A percentile compares a stretch with the other conserved stretches of the same genome.
phyloP scores from a whole-genome alignment of 1,140 invertebrate genomes.

The Lasioglossum albipes region DNA sequence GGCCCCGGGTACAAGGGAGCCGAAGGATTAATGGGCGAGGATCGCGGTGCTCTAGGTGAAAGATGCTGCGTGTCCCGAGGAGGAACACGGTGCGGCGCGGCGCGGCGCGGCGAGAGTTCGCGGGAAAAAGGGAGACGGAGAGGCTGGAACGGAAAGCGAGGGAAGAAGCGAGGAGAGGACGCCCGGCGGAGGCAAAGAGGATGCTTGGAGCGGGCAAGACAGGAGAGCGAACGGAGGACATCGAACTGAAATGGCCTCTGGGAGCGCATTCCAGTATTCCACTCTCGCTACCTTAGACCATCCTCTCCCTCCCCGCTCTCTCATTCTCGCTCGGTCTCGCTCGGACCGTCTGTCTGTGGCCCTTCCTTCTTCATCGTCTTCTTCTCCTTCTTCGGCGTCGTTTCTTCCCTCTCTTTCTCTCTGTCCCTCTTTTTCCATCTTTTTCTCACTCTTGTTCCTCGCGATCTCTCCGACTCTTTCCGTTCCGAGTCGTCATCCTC shows the following conservation, averaged over 20 bases:
- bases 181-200: conserved; percentile 44
- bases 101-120: conserved; percentile 12
- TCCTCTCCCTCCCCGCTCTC: conserved; percentile 44
- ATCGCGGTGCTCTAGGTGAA: conserved; percentile 60
- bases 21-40: conserved; percentile 59
- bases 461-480: conserved; percentile 16
- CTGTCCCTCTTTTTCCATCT: not conserved
- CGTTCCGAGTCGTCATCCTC: conserved; percentile 24
- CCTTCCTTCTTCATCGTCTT: conserved; percentile 2
- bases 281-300: conserved; percentile 73
- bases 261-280: conserved; percentile 74
- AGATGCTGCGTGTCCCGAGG: conserved; percentile 59
- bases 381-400: conserved; percentile 40
- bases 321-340: conserved; percentile 21
- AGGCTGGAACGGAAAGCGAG: conserved; percentile 19
- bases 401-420: not conserved
- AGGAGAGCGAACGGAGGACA: conserved; percentile 77
- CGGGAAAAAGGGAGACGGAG: conserved; percentile 13
- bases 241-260: conserved; percentile 78
- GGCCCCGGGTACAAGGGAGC: conserved; percentile 35
- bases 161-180: conserved; percentile 42
- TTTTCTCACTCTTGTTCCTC: conserved; percentile 9
- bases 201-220: conserved; percentile 62
- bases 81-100: not conserved
- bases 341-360: conserved; percentile 27